Conservation (phyloP, 2,888 invertebrate genomes). For the Drosophila greeni region DNA sequence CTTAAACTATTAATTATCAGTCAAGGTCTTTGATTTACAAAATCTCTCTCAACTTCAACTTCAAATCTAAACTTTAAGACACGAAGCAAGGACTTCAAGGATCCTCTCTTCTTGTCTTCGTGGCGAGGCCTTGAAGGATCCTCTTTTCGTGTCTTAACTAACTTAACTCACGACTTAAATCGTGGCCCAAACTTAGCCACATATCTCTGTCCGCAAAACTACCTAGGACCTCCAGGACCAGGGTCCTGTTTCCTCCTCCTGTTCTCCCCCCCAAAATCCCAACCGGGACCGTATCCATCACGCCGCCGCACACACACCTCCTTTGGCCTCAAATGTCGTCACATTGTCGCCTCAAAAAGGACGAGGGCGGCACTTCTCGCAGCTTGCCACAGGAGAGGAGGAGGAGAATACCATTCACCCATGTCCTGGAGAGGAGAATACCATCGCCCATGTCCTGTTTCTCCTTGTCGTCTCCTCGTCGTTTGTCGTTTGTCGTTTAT, state of each 20-base stretch:
- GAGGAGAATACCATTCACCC: constrained; percentile 2
- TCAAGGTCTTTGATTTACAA: neutral
- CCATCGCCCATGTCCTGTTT: constrained; percentile 11
- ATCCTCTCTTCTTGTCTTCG: too few relatives aligned
- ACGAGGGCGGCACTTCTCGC: constrained; percentile 19
- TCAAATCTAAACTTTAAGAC: too few relatives aligned
- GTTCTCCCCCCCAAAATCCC: too few relatives aligned
- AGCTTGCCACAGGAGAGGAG: neutral
- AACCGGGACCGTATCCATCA: constrained; percentile 5
- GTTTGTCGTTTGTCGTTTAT: constrained; percentile 70
- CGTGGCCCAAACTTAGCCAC: constrained; percentile 6
- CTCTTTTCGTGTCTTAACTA: neutral
- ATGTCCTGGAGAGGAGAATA: constrained; percentile 10
- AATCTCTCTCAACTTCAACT: too few relatives aligned
- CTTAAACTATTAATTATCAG: neutral
- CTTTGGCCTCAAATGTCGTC: constrained; percentile 64
- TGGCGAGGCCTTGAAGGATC: too few relatives aligned
- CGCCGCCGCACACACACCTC: constrained; percentile 3
- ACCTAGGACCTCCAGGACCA: constrained; percentile 1
- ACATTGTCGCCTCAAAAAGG: constrained; percentile 65
- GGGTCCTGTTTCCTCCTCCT: neutral
- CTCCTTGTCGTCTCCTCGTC: constrained; percentile 52
- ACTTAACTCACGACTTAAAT: neutral
- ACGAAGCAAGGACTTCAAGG: too few relatives aligned
- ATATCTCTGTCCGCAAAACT: constrained; percentile 4